Conservation (phyloP, 2,113 vertebrate species). For the Panurus biarmicus region DNA sequence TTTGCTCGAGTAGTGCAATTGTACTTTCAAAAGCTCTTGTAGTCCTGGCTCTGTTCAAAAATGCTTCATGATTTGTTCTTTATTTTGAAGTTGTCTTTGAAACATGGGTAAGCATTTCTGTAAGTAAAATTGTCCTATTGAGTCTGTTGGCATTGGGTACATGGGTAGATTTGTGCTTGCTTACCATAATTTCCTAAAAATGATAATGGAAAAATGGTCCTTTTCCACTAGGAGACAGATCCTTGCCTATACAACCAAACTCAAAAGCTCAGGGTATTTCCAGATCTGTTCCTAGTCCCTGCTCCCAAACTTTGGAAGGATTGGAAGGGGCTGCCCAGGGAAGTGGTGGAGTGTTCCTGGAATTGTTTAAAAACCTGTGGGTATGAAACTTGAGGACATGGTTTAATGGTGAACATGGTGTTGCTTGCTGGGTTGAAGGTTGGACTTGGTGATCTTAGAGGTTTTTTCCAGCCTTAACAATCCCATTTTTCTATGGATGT, state of each 20-base stretch:
- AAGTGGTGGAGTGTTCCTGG: background rate
- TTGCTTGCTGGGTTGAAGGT: background rate
- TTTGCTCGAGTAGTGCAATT: background rate
- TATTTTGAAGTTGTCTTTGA: background rate
- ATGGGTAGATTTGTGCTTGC: background rate
- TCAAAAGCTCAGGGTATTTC: background rate
- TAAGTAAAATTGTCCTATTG: background rate
- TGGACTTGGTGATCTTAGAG: background rate
- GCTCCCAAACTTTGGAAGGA: background rate
- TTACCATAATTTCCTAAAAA: background rate
- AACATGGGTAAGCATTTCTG: rapidly evolving
- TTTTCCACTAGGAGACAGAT: background rate
- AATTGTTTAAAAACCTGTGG: background rate
- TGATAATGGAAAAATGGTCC: background rate
- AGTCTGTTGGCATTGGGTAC: background rate
- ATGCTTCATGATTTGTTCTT: background rate
- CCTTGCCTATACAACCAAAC: background rate
- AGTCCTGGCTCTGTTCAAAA: background rate
- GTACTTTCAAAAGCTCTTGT: background rate
- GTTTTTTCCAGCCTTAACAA: background rate
- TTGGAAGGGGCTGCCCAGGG: background rate
- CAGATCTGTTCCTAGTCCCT: background rate
- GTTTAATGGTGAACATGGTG: background rate
- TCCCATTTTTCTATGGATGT: background rate
- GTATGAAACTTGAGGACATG: rapidly evolving